phyloP scores from a whole-genome alignment of 2,113 vertebrate species.

The Chaetops frenatus region DNA sequence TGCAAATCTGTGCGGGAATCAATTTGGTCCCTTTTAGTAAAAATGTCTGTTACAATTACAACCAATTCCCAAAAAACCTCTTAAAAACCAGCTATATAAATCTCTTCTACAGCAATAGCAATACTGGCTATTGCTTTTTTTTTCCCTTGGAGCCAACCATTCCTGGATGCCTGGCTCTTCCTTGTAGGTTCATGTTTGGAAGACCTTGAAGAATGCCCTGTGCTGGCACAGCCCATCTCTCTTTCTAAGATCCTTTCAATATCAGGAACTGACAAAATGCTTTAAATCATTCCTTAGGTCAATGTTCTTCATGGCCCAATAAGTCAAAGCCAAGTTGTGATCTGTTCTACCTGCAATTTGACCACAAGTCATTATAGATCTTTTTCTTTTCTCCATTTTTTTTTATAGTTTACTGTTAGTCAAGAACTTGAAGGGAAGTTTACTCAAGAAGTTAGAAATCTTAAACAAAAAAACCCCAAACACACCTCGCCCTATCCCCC shows the following conservation, averaged over 20 bases:
- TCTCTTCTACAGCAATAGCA: no score
- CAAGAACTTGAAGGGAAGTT: background rate
- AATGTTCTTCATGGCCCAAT: background rate
- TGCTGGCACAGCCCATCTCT: background rate
- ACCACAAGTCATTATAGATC: background rate
- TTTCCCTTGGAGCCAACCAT: background rate
- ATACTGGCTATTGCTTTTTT: background rate
- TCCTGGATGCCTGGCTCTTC: background rate
- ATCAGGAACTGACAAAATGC: background rate
- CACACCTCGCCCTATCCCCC: rapidly evolving
- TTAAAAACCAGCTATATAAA: background rate
- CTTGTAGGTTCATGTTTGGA: background rate
- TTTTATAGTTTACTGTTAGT: background rate
- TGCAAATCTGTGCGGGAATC: background rate
- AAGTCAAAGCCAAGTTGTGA: background rate
- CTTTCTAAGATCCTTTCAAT: background rate
- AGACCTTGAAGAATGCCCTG: background rate
- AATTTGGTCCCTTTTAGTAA: background rate
- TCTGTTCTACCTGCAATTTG: background rate
- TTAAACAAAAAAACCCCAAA: rapidly evolving
- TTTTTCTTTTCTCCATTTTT: background rate
- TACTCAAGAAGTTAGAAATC: background rate
- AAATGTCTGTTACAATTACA: background rate
- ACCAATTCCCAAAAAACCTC: background rate
- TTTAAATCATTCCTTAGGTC: background rate